phyloP scores from a whole-genome alignment of 2,113 vertebrate species.

The Hepsetus odoe region DNA sequence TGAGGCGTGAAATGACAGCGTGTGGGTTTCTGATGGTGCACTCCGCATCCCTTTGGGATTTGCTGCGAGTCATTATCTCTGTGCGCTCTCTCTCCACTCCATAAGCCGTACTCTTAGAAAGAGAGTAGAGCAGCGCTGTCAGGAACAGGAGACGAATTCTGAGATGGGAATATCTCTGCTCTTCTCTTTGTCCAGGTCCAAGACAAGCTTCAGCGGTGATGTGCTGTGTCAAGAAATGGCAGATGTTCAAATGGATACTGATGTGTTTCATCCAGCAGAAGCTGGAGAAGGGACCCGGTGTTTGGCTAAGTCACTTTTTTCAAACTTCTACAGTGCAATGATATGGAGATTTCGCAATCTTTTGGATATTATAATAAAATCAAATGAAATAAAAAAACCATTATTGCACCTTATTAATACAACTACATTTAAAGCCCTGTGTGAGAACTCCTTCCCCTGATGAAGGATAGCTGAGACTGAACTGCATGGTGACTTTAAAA shows the following conservation, averaged over 20 bases:
- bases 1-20: constrained; percentile 47
- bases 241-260: background rate
- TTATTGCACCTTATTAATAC: too few species aligned
- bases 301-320: too few species aligned
- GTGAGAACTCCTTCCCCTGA: too few species aligned
- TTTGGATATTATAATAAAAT: too few species aligned
- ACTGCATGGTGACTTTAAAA: too few species aligned
- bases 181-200: constrained; percentile 17
- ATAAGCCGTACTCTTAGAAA: constrained; percentile 25
- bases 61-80: constrained; percentile 26
- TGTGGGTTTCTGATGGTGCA: constrained; percentile 47
- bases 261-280: background rate
- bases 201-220: background rate
- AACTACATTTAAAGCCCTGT: too few species aligned
- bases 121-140: constrained; percentile 18
- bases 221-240: background rate
- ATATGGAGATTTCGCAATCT: background rate
- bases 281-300: background rate
- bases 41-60: constrained; percentile 37
- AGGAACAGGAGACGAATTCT: constrained; percentile 23
- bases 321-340: too few species aligned
- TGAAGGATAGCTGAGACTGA: too few species aligned
- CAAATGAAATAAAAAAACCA: too few species aligned
- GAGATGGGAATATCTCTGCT: constrained; percentile 8
- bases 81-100: constrained; percentile 1